These are phyloP conservation scores for Ichneumoninae sp. DNA, from an alignment of 2,888 invertebrate species.

Conservation along the genomic window DNA sequence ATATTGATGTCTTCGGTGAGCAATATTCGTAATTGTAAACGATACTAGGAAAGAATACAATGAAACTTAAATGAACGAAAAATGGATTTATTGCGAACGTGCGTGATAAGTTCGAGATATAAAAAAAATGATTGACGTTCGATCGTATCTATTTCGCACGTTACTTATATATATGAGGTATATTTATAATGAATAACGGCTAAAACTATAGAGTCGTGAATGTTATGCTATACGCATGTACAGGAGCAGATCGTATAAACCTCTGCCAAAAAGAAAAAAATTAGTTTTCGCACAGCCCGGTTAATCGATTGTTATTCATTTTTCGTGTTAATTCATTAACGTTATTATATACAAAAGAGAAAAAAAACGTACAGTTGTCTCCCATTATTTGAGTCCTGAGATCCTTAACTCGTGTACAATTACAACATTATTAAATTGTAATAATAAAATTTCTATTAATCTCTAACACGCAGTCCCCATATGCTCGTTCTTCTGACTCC, in stretches of 20 bases:
- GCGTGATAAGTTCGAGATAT: conserved; percentile 27
- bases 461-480: conserved; percentile 94
- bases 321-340: conserved; percentile 44
- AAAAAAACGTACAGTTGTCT: conserved; percentile 14
- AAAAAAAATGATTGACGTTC: conserved; percentile 20
- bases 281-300: conserved; percentile 60
- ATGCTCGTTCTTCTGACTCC: conserved; percentile 94
- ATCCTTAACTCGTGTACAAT: conserved; percentile 43
- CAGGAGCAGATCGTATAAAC: conserved; percentile 28
- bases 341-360: conserved; percentile 54
- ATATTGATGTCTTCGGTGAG: background rate
- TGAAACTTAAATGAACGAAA: conserved; percentile 11
- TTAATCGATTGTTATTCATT: conserved; percentile 58
- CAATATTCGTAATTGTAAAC: conserved; percentile 9
- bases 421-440: background rate
- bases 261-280: conserved; percentile 25
- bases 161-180: conserved; percentile 28
- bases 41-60: background rate
- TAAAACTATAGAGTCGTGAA: conserved; percentile 20
- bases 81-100: conserved; percentile 37
- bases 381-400: conserved; percentile 25
- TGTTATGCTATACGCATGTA: conserved; percentile 13
- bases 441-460: conserved; percentile 84
- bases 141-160: conserved; percentile 3
- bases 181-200: conserved; percentile 26